Evolutionary conservation across 2,888 invertebrate genomes (phyloP).

Genomic region (Eristalis tenax): DNA sequence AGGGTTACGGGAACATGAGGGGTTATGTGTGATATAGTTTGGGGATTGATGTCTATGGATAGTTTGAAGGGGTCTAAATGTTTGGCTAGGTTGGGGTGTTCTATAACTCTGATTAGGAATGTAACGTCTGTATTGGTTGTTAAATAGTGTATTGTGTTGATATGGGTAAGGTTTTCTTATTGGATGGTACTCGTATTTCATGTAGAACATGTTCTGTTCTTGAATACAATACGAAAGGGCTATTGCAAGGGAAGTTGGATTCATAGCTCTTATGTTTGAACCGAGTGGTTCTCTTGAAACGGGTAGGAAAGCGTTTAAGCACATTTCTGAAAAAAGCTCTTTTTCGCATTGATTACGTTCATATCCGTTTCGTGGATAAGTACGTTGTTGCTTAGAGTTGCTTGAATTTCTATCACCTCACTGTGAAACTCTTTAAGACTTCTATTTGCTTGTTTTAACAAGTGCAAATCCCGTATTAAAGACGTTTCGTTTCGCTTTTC

Average conservation of each 20-base stretch:
- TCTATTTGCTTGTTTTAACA: slow-evolving; percentile 2
- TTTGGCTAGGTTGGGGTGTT: neutral
- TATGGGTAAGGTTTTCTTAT: neutral
- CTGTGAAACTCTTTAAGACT: slow-evolving; percentile 27
- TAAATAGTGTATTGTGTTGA: neutral
- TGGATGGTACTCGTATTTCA: slow-evolving; percentile 4
- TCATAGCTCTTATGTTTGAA: slow-evolving; percentile 66
- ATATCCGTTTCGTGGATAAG: too few species aligned
- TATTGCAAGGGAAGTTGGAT: slow-evolving; percentile 49
- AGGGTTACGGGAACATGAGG: slow-evolving; percentile 5
- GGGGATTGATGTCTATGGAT: neutral
- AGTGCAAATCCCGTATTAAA: slow-evolving; percentile 41
- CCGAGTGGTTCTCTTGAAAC: slow-evolving; percentile 64
- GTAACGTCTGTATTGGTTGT: neutral
- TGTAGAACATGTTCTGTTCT: slow-evolving; percentile 44
- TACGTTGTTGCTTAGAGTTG: too few species aligned
- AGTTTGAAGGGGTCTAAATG: neutral
- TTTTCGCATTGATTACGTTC: too few species aligned
- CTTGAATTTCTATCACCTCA: too few species aligned
- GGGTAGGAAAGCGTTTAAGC: slow-evolving; percentile 56
- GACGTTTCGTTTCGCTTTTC: slow-evolving; percentile 56
- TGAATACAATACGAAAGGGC: too few species aligned
- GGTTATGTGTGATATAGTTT: neutral
- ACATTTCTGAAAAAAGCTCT: slow-evolving; percentile 59
- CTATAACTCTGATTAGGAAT: neutral